Percentiles rank a stretch among this genome's conserved stretches.
These are phyloP conservation scores for Pseudolaguvia tuberculata DNA, from an alignment of 2,113 vertebrate genomes.

Conservation along the genomic window DNA sequence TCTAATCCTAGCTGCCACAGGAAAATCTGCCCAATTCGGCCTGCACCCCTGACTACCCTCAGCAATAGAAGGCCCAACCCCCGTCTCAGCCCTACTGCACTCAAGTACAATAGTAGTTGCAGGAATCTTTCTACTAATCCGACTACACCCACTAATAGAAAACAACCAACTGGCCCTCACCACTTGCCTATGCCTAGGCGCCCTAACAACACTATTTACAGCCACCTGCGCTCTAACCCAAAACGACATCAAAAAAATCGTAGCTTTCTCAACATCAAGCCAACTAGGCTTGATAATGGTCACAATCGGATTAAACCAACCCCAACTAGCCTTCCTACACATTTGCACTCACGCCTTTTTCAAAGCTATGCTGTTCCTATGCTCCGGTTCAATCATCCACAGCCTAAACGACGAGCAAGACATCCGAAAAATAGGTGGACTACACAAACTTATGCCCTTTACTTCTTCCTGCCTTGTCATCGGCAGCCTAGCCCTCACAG, in stretches of 20 bases:
- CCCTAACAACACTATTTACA: slow-evolving; percentile 39
- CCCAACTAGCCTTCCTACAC: slow-evolving; percentile 47
- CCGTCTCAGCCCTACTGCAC: slow-evolving; percentile 47
- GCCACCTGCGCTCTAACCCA: slow-evolving; percentile 40
- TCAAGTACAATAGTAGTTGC: slow-evolving; percentile 50
- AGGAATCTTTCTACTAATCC: slow-evolving; percentile 37
- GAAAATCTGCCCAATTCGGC: slow-evolving; percentile 49
- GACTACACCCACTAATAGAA: slow-evolving; percentile 30
- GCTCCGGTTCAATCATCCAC: slow-evolving; percentile 44
- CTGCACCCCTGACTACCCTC: slow-evolving; percentile 43
- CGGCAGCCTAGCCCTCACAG: slow-evolving; percentile 37
- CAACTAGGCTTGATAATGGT: slow-evolving; percentile 54
- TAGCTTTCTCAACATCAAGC: slow-evolving; percentile 53
- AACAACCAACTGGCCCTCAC: slow-evolving; percentile 10
- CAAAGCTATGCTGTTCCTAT: slow-evolving; percentile 46
- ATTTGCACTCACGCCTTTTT: slow-evolving; percentile 49
- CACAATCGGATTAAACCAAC: slow-evolving; percentile 40
- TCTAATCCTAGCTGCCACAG: slow-evolving; percentile 32
- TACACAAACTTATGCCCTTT: slow-evolving; percentile 15
- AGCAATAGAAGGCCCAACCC: slow-evolving; percentile 49
- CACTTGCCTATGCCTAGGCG: slow-evolving; percentile 32
- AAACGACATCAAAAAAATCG: slow-evolving; percentile 53
- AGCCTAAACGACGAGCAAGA: slow-evolving; percentile 53
- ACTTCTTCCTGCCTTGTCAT: slow-evolving; percentile 36
- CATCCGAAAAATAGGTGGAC: slow-evolving; percentile 48